Conservation (phyloP, 2,797 vertebrate genomes). For the Aeoliscus strigatus region DNA sequence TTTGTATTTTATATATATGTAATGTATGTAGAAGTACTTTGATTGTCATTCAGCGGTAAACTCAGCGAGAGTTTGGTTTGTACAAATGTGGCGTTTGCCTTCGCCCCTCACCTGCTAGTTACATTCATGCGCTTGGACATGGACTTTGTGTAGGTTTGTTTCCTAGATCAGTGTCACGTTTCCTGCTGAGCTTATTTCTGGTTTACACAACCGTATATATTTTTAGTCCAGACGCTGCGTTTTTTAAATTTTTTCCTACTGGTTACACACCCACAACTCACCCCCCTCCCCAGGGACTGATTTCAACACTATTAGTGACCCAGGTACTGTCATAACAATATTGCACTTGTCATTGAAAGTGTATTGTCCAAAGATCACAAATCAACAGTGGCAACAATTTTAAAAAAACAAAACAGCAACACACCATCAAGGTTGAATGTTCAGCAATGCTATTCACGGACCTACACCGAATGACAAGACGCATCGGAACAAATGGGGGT, state of each 20-base stretch:
- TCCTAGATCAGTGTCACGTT: constrained; percentile 22
- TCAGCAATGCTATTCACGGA: constrained; percentile 1
- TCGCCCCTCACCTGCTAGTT: constrained; percentile 8
- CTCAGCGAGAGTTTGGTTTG: constrained; percentile 44
- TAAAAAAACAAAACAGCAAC: constrained; percentile 16
- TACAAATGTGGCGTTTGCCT: constrained; percentile 16
- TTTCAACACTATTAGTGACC: no score
- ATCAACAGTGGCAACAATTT: constrained; percentile 1
- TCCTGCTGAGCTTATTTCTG: constrained; percentile 10
- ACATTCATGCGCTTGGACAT: constrained; percentile 36
- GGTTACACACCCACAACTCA: no score
- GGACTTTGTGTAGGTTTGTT: no score
- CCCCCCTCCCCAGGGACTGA: no score
- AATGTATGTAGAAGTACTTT: no score
- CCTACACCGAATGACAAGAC: constrained; percentile 25
- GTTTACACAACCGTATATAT: no score
- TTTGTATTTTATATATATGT: no score
- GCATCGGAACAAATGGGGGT: constrained; percentile 21
- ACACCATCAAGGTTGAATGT: constrained; percentile 8
- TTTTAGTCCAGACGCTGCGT: no score
- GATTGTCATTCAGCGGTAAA: constrained; percentile 68
- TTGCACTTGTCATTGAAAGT: no score
- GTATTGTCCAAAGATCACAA: constrained; percentile 7
- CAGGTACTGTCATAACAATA: no score
- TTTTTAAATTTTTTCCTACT: no score